Percentiles rank a stretch among this genome's conserved stretches.
phyloP scores from a whole-genome alignment of 2,113 vertebrate genomes.

The Spea bombifrons region DNA sequence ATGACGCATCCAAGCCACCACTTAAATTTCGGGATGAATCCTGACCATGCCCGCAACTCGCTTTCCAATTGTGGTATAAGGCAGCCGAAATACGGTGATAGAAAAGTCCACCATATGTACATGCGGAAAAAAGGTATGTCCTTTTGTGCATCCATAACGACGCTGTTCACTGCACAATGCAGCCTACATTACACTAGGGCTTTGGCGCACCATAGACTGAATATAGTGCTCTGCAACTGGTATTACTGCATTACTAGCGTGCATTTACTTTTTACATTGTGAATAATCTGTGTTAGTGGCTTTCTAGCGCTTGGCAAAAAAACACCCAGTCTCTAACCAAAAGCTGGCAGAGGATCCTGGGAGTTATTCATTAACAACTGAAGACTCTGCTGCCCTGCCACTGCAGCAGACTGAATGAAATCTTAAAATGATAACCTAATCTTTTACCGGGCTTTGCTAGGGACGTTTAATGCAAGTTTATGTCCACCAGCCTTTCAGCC shows the following conservation, averaged over 20 bases:
- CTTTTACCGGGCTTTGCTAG: not conserved
- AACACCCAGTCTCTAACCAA: too few relatives aligned
- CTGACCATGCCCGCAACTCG: slow-evolving; percentile 95
- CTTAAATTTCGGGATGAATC: slow-evolving; percentile 98
- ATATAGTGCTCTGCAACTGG: too few relatives aligned
- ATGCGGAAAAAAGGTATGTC: slow-evolving; percentile 93
- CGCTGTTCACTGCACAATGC: too few relatives aligned
- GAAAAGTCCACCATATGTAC: slow-evolving; percentile 98
- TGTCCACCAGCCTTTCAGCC: not conserved
- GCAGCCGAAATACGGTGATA: slow-evolving; percentile 94
- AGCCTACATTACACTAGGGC: too few relatives aligned
- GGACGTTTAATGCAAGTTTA: slow-evolving; percentile 11
- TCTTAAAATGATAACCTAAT: not conserved
- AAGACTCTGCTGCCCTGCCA: not conserved
- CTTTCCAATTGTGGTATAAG: slow-evolving; percentile 97
- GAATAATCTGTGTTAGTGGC: too few relatives aligned
- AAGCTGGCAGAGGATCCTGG: not conserved
- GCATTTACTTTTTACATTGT: too few relatives aligned
- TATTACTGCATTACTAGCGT: too few relatives aligned
- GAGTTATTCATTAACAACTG: not conserved
- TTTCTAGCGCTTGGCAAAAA: too few relatives aligned
- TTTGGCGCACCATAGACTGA: too few relatives aligned
- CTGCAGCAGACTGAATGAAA: not conserved
- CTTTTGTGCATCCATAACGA: too few relatives aligned
- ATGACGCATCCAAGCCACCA: slow-evolving; percentile 99